These are phyloP conservation scores for Asarcornis scutulata DNA, from an alignment of 2,113 vertebrate species.

Conservation along the genomic window DNA sequence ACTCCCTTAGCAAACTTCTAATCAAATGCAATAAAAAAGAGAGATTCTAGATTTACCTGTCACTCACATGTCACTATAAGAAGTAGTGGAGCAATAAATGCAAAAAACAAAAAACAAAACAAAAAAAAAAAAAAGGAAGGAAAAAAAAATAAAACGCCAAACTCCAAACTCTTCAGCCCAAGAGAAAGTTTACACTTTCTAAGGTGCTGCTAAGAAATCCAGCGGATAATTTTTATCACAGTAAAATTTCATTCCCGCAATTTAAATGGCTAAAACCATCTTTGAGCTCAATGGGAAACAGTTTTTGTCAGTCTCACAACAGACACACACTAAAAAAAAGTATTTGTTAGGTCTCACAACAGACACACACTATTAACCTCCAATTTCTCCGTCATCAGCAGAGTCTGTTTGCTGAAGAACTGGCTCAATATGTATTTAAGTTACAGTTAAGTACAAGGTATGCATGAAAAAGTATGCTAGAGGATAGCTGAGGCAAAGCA, in stretches of 20 bases:
- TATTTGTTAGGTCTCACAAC: not conserved
- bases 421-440: not conserved
- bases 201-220: not conserved
- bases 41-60: not conserved
- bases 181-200: not conserved
- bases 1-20: not conserved
- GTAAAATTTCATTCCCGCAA: not conserved
- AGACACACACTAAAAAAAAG: not conserved
- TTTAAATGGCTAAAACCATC: not conserved
- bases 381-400: not conserved
- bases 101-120: not conserved
- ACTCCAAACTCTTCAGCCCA: not conserved
- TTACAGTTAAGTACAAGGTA: not conserved
- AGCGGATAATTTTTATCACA: not conserved
- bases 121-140: not conserved
- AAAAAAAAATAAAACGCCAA: not conserved
- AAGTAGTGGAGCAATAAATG: not conserved
- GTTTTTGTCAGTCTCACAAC: not conserved
- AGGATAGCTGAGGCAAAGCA: not conserved
- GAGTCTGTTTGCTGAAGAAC: not conserved
- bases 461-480: not conserved
- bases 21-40: not conserved
- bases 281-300: not conserved
- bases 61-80: not conserved
- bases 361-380: not conserved